Evolutionary conservation across 2,888 invertebrate genomes (phyloP), one percentile per base, ranked within the genome.

Genomic region (Cylindroiulus punctatus): DNA sequence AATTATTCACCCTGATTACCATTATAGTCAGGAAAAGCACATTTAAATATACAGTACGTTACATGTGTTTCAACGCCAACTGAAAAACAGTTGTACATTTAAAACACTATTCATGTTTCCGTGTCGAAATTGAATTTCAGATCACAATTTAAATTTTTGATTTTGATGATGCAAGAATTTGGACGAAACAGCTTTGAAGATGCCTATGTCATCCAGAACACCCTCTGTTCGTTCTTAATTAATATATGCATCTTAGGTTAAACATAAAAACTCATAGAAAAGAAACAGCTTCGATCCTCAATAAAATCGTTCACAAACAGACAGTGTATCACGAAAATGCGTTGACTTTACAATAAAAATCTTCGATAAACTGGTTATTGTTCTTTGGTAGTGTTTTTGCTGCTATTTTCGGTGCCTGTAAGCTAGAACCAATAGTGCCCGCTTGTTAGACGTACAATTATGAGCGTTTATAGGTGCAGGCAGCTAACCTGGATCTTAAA

Each of bases 391-490:
- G 10, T 14, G 19, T 30, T 8, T 26, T 65, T 30, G 10, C 76
- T 1, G 76, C 14, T 76, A 76, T 30, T 76, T 17, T 10, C 12
- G 26, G 30, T 2, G 76, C 17, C 14, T 76, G 30, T 12, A 30
- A 76, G 12, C 14, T 76, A 36, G 76, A 14, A 76, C 30, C 76
- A 17, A 76, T 30, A 52, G 52, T 52, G 52, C 26, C 26, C 2
- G 76, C 14, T 76, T 76, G 22, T 30, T 30, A 30, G 0, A 30
- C 14, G 30, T 14, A 30, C 1, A 76, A 26, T 76, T 76, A 65
- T 65, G n/a, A 76, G 76, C 76, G 26, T 76, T 76, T 76, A 1
- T 76, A 30, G 76, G 76, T 76, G 76, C 76, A 76, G 76, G 76
- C 26, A 76, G 76, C 76, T 76, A 14, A 26, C 17, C 76, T 30